Conservation (phyloP, 2,113 vertebrate genomes). For the Aplodontia rufa region DNA sequence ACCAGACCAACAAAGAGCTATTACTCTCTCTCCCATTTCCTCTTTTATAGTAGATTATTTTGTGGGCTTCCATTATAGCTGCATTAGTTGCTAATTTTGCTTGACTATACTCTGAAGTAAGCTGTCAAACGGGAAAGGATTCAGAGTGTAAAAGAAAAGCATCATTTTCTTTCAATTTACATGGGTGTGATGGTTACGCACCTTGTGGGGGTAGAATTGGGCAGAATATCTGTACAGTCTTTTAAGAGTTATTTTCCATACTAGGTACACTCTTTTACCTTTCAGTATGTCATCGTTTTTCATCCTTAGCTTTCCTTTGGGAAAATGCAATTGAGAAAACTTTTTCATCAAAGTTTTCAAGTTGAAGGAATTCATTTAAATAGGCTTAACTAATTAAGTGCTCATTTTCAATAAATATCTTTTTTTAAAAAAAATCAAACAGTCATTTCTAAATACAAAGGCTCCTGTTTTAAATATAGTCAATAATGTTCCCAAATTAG, state of each 20-base stretch:
- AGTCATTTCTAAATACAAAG: slow-evolving; percentile 5
- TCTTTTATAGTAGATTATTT: not conserved
- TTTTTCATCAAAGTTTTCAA: not conserved
- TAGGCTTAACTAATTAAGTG: not conserved
- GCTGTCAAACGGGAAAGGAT: rapidly evolving
- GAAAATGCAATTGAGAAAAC: not conserved
- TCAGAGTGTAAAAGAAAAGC: not conserved
- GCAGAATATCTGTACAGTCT: not conserved
- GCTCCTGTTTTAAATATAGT: slow-evolving; percentile 28
- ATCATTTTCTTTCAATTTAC: not conserved
- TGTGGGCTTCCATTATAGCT: not conserved
- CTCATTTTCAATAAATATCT: slow-evolving; percentile 1
- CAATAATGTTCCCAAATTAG: not conserved
- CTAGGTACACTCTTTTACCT: not conserved
- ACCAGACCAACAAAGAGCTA: not conserved
- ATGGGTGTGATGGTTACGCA: not conserved
- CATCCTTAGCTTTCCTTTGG: not conserved
- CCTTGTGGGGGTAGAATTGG: not conserved
- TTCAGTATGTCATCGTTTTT: not conserved
- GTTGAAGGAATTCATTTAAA: slow-evolving; percentile 23
- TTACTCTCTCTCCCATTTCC: not conserved
- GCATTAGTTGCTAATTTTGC: not conserved
- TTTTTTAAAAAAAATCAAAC: not conserved
- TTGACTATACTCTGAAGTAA: not conserved
- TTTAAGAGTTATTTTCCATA: not conserved